Evolutionary conservation across 2,113 vertebrate genomes (phyloP).

Genomic region (Ciconia boyciana): DNA sequence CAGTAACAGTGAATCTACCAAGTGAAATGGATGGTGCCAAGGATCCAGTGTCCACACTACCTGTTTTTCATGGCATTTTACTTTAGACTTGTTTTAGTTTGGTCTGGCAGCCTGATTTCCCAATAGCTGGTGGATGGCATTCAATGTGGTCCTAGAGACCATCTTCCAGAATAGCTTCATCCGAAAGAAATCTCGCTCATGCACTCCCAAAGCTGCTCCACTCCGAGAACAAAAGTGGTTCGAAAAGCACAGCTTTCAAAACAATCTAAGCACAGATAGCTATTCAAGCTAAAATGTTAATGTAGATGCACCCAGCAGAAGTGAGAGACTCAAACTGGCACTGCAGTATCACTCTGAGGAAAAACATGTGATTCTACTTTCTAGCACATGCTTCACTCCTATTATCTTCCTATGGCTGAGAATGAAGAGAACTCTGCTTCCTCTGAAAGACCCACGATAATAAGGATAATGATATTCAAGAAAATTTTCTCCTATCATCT

Average conservation of each 20-base stretch:
- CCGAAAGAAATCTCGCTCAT: background rate
- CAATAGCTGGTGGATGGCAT: background rate
- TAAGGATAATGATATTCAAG: background rate
- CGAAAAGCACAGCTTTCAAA: background rate
- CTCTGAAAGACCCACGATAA: background rate
- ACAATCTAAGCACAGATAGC: background rate
- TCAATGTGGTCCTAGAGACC: background rate
- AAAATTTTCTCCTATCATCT: constrained; percentile 1
- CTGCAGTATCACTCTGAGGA: background rate
- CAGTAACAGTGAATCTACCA: background rate
- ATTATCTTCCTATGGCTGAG: background rate
- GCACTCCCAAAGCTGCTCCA: background rate
- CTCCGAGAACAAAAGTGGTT: background rate
- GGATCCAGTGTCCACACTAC: background rate
- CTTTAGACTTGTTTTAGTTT: background rate
- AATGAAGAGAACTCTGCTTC: background rate
- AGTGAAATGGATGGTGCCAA: background rate
- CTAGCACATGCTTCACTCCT: background rate
- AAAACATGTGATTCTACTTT: background rate
- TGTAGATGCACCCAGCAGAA: background rate
- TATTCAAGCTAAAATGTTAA: background rate
- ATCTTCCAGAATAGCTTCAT: background rate
- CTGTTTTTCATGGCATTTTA: background rate
- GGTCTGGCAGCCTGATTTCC: background rate
- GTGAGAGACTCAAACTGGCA: background rate